phyloP scores from a whole-genome alignment of 2,888 invertebrate species.

The Mythimna loreyi region DNA sequence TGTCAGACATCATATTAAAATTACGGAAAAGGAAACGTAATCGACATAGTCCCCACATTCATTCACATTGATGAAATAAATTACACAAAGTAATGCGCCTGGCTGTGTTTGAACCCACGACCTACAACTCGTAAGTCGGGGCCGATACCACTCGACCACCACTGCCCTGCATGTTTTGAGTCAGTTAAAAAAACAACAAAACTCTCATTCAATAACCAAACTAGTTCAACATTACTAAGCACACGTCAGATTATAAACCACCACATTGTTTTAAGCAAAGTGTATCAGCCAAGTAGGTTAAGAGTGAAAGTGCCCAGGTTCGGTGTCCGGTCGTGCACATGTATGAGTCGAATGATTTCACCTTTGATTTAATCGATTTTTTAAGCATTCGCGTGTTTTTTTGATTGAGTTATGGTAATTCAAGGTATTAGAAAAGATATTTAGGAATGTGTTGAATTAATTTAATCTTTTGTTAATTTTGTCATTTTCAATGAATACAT shows the following conservation, averaged over 20 bases:
- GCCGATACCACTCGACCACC: too few relatives aligned
- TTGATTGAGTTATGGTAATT: background rate
- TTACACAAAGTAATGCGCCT: too few relatives aligned
- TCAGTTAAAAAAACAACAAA: too few relatives aligned
- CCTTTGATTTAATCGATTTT: slow-evolving; percentile 35
- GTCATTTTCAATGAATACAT: too few relatives aligned
- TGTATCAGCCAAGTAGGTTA: slow-evolving; percentile 50
- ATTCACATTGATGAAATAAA: too few relatives aligned
- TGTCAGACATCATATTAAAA: too few relatives aligned
- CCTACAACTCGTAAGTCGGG: too few relatives aligned
- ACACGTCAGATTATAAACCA: slow-evolving; percentile 6
- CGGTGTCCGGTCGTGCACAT: slow-evolving; percentile 42
- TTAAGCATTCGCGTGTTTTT: background rate
- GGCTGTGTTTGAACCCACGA: too few relatives aligned
- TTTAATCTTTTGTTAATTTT: background rate
- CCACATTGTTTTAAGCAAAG: slow-evolving; percentile 59
- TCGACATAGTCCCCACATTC: too few relatives aligned
- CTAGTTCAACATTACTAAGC: slow-evolving; percentile 3
- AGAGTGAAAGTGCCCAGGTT: slow-evolving; percentile 55
- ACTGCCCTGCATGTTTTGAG: too few relatives aligned
- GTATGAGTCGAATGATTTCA: slow-evolving; percentile 45
- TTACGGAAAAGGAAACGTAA: too few relatives aligned
- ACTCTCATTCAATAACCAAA: too few relatives aligned
- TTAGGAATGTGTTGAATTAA: background rate
- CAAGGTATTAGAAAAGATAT: background rate